Percentiles rank a stretch among this genome's conserved stretches.
These are phyloP conservation scores for Athalia rosae DNA, from an alignment of 2,888 invertebrate species.

Conservation along the genomic window DNA sequence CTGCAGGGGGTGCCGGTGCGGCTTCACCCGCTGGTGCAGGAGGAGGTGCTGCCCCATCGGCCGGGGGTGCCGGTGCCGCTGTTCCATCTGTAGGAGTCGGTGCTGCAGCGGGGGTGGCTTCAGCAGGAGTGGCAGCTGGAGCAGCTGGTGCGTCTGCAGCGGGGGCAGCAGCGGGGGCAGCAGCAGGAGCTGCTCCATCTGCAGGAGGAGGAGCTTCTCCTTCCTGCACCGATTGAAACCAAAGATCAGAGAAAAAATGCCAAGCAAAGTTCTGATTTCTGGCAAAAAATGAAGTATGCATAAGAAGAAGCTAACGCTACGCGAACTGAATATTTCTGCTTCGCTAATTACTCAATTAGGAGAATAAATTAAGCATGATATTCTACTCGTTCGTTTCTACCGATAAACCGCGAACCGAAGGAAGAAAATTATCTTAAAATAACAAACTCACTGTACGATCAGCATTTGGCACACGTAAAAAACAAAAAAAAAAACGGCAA, in stretches of 20 bases:
- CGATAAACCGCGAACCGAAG: too few species aligned
- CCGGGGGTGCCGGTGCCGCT: constrained; percentile 52
- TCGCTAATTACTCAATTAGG: too few species aligned
- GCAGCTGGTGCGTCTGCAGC: constrained; percentile 52
- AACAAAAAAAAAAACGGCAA: too few species aligned
- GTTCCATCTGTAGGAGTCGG: constrained; percentile 66
- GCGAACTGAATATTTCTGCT: too few species aligned
- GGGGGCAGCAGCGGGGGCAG: constrained; percentile 53
- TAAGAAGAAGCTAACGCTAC: too few species aligned
- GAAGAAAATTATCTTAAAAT: too few species aligned
- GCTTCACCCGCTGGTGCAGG: constrained; percentile 60
- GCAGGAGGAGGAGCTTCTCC: constrained; percentile 20
- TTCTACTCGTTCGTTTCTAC: too few species aligned
- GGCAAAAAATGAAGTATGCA: not conserved
- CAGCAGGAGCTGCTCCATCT: constrained; percentile 65
- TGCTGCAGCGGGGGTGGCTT: constrained; percentile 57
- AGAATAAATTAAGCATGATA: too few species aligned
- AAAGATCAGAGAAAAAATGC: not conserved
- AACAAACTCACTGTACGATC: too few species aligned
- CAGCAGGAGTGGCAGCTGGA: constrained; percentile 63
- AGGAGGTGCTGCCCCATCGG: constrained; percentile 51
- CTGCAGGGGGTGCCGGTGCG: constrained; percentile 58
- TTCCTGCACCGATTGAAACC: not conserved
- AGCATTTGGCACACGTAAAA: too few species aligned
- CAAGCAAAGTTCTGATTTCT: not conserved